phyloP scores from a whole-genome alignment of 2,888 invertebrate species.

The Dasypogon diadema region DNA sequence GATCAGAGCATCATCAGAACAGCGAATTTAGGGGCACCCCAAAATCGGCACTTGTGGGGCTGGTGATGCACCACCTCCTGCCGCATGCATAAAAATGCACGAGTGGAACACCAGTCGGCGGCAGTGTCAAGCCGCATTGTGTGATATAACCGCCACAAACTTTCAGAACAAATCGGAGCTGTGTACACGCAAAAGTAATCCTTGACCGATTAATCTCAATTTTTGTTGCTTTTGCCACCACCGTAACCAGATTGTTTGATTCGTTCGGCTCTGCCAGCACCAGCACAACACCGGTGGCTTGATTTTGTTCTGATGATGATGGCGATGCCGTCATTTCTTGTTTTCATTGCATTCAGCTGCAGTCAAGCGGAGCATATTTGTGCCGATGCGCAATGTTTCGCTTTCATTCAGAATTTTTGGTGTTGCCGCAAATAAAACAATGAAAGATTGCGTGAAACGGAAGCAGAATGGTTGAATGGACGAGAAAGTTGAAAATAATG shows the following conservation, averaged over 20 bases:
- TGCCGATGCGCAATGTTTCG: neutral
- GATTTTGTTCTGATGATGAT: slow-evolving; percentile 46
- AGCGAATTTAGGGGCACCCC: slow-evolving; percentile 56
- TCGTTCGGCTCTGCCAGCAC: slow-evolving; percentile 54
- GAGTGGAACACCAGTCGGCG: slow-evolving; percentile 41
- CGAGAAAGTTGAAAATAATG: neutral
- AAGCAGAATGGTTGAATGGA: neutral
- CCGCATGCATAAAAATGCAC: no score
- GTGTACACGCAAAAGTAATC: slow-evolving; percentile 52
- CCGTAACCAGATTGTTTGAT: slow-evolving; percentile 45
- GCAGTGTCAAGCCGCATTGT: slow-evolving; percentile 14
- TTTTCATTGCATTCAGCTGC: neutral
- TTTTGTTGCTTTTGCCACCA: slow-evolving; percentile 23
- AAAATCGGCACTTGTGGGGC: no score
- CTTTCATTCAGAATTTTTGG: slow-evolving; percentile 6
- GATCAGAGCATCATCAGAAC: neutral
- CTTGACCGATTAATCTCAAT: slow-evolving; percentile 57
- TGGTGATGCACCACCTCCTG: no score
- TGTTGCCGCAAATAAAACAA: neutral
- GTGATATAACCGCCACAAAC: slow-evolving; percentile 36
- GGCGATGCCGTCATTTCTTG: slow-evolving; percentile 36
- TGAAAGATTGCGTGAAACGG: neutral
- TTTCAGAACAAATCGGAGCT: slow-evolving; percentile 38
- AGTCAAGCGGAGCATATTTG: neutral
- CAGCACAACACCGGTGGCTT: slow-evolving; percentile 48